phyloP scores from a whole-genome alignment of 2,888 invertebrate species.

The Belgica antarctica region DNA sequence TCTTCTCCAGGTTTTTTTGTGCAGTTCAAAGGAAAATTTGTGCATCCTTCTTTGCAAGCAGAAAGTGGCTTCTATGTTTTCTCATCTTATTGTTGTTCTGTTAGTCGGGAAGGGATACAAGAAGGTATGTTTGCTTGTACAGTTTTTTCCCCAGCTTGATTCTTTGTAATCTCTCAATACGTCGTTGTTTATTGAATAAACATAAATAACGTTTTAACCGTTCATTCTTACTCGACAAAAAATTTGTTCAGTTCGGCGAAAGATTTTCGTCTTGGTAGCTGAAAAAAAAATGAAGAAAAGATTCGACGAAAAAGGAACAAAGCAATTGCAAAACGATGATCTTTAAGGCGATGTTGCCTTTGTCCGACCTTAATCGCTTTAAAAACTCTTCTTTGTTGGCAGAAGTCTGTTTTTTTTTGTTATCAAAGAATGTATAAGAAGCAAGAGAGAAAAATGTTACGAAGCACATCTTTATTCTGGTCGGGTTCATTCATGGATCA shows the following conservation, averaged over 20 bases:
- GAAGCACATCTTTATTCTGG: conserved; percentile 16
- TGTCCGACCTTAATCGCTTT: conserved; percentile 40
- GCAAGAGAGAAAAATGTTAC: not conserved
- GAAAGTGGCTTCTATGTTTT: conserved; percentile 27
- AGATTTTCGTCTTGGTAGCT: conserved; percentile 20
- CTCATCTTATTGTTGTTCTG: conserved; percentile 3
- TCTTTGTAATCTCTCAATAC: conserved; percentile 37
- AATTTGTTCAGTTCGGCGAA: not conserved
- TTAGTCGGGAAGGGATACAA: not conserved
- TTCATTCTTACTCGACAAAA: not conserved
- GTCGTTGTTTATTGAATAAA: conserved; percentile 44
- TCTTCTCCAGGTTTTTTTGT: not conserved
- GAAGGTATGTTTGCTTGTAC: conserved; percentile 32
- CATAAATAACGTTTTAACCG: conserved; percentile 43
- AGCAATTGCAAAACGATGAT: conserved; percentile 42
- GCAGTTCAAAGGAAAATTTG: conserved; percentile 1
- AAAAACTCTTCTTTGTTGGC: conserved; percentile 1
- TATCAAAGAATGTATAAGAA: not conserved
- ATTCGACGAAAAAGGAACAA: conserved; percentile 35
- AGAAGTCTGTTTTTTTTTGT: not conserved
- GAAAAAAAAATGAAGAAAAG: conserved; percentile 1
- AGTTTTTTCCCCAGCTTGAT: conserved; percentile 34
- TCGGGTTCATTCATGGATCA: conserved; percentile 25
- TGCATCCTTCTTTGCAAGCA: not conserved
- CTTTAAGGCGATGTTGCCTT: conserved; percentile 39